Evolutionary conservation across 2,113 vertebrate species (phyloP), one percentile per base, ranked within the genome.

Genomic region (Limanda limanda): DNA sequence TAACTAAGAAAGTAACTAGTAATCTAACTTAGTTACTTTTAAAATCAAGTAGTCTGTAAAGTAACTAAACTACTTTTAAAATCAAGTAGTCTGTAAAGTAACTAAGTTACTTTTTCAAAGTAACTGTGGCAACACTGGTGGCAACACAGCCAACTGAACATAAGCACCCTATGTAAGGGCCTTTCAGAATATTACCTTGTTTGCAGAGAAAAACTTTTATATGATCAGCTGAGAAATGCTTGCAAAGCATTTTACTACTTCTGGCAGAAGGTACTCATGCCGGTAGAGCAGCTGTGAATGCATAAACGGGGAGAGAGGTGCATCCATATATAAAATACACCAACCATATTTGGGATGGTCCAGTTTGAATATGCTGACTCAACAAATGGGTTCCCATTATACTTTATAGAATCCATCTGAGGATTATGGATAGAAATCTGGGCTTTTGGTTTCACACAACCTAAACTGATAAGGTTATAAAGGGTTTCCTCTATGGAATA

Each of bases 351-450:
- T n/a, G 18, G 17, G 45, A 60, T 5, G 23, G 40, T 35, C 76
- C 60, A 40, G 23, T 79, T 77, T 68, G 76, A n/a, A 74, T 71
- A 35, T 48, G 79, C 76, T 78, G 83, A 73, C 58, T 75, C 12
- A 42, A 31, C 63, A 35, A 54, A 78, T 75, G 24, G 11, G 40
- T 57, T 31, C 2, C 5, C 69, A 67, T 70, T 70, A 18, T 21
- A 67, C 15, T 80, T 27, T 67, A 61, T 54, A 10, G 9, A 63
- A 21, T 64, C 54, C n/a, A 48, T 12, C 5, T 56, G 31, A 54
- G 23, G 12, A 74, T 64, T 66, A 37, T 27, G 17, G 37, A 7
- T 4, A 48, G 45, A 48, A 48, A 5, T 42, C 40, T 42, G 11
- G 40, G 40, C 40, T 42, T 2, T 42, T 2, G 13, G 40, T 13